phyloP scores from a whole-genome alignment of 2,888 invertebrate genomes.

The Lasius fuliginosus region DNA sequence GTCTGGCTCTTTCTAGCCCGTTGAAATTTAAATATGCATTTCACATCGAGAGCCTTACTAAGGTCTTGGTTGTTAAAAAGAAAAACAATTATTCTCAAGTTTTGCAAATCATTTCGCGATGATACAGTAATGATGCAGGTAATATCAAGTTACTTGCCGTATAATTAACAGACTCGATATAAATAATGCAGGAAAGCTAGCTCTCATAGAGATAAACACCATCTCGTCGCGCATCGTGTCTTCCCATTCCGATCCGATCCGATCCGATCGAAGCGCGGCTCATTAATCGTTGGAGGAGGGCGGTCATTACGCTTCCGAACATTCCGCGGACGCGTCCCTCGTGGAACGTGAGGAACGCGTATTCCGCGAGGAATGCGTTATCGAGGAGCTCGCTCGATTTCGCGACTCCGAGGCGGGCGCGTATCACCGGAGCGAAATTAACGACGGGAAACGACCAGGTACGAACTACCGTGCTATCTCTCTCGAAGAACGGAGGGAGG shows the following conservation, averaged over 20 bases:
- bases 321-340: conserved; percentile 18
- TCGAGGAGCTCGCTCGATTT: conserved; percentile 2
- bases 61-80: background rate
- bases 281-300: conserved; percentile 1
- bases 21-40: no score
- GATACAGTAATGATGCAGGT: background rate
- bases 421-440: conserved; percentile 27
- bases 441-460: background rate
- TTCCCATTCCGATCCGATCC: background rate
- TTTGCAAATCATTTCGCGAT: conserved; percentile 12
- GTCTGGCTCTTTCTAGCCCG: no score
- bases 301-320: conserved; percentile 12
- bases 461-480: conserved; percentile 19
- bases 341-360: background rate
- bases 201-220: background rate
- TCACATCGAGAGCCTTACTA: no score
- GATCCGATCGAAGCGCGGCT: conserved; percentile 13
- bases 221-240: conserved; percentile 9
- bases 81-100: background rate
- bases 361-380: conserved; percentile 11
- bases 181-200: background rate
- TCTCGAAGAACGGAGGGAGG: background rate
- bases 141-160: background rate
- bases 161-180: conserved; percentile 26
- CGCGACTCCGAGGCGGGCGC: background rate